Percentiles rank a stretch among this genome's conserved stretches.
phyloP scores from a whole-genome alignment of 2,113 vertebrate species.

The Urocynchramus pylzowi region DNA sequence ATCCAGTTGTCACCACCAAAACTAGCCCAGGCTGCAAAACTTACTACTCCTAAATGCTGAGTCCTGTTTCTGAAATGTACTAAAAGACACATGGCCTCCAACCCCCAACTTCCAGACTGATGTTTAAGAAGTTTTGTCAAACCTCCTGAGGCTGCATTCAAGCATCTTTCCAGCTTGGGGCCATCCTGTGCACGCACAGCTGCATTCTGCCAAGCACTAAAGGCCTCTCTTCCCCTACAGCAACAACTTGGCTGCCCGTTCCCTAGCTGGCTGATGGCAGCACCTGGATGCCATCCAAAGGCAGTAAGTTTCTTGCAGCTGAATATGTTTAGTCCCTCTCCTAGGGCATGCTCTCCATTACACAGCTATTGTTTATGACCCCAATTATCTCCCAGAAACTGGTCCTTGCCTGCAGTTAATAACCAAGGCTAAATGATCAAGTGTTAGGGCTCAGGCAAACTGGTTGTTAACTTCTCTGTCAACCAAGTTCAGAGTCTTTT shows the following conservation, averaged over 20 bases:
- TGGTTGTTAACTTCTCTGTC: constrained; percentile 33
- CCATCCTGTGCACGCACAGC: neutral
- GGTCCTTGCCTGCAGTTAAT: constrained; percentile 59
- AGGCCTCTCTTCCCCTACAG: neutral
- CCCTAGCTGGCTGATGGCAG: constrained; percentile 26
- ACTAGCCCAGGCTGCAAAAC: neutral
- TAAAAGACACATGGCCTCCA: neutral
- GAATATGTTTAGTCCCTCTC: constrained; percentile 42
- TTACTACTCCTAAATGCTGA: neutral
- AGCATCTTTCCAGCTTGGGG: neutral
- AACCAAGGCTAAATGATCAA: constrained; percentile 59
- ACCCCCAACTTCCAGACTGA: neutral
- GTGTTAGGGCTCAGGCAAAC: constrained; percentile 12
- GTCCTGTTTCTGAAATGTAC: neutral
- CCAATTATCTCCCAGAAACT: constrained; percentile 39
- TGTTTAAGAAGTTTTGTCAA: neutral
- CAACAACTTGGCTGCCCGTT: neutral
- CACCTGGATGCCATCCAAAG: constrained; percentile 38
- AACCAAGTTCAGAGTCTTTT: constrained; percentile 12
- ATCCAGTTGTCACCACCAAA: neutral
- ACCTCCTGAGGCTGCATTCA: neutral
- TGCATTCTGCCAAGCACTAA: neutral
- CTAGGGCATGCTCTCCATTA: neutral
- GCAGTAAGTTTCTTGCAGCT: constrained; percentile 28
- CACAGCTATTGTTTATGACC: constrained; percentile 36